Evolutionary conservation across 2,113 vertebrate genomes (phyloP).

Genomic region (Myotis brandtii): DNA sequence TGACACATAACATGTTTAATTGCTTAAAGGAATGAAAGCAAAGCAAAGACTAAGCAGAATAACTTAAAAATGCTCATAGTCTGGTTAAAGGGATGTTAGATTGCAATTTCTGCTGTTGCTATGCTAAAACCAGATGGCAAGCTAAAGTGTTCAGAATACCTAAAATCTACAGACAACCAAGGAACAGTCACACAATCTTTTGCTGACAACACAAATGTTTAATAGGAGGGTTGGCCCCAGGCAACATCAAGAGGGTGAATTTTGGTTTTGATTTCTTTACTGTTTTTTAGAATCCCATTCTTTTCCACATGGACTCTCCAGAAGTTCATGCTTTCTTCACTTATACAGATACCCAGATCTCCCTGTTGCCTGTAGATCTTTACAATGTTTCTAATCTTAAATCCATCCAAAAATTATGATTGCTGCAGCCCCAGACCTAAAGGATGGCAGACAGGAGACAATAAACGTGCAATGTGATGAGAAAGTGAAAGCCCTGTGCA

Average conservation of each 20-base stretch:
- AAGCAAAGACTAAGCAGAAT: slow-evolving; percentile 44
- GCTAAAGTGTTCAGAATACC: background rate
- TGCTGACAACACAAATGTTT: background rate
- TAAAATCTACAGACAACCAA: slow-evolving; percentile 14
- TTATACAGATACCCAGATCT: background rate
- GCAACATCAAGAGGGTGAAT: background rate
- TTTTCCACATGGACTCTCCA: background rate
- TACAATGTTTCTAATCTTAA: background rate
- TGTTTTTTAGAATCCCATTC: background rate
- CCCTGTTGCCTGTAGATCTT: background rate
- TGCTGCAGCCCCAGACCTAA: background rate
- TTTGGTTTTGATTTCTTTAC: background rate
- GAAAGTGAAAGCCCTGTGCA: background rate
- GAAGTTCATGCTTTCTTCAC: background rate
- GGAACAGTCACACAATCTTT: background rate
- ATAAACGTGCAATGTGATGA: background rate
- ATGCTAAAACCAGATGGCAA: slow-evolving; percentile 34
- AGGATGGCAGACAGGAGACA: background rate
- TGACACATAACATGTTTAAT: slow-evolving; percentile 22
- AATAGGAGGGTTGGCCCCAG: background rate
- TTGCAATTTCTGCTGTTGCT: background rate
- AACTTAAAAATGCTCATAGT: background rate
- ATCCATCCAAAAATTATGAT: background rate
- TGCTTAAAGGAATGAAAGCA: slow-evolving; percentile 58
- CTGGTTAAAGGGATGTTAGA: background rate